A percentile compares a stretch with the other conserved stretches of the same genome.
phyloP scores from a whole-genome alignment of 2,888 invertebrate species.

The Ephialtes manifestator region DNA sequence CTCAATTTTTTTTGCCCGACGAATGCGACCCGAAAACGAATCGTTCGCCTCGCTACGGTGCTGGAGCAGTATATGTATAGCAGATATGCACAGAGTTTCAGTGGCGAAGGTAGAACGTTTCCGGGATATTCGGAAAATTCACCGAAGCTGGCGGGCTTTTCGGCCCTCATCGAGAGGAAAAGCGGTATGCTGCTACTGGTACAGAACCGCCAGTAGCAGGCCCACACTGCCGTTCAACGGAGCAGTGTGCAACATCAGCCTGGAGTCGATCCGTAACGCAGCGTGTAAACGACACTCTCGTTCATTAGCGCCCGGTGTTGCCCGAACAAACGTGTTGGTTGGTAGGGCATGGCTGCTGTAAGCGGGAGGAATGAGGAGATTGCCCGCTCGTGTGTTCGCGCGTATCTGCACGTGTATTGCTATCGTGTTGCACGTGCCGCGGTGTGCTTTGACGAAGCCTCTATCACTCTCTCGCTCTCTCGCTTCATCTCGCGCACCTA shows the following conservation, averaged over 20 bases:
- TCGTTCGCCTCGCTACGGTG: slow-evolving; percentile 17
- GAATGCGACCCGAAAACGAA: slow-evolving; percentile 42
- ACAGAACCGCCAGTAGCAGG: slow-evolving; percentile 1
- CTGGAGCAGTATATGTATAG: neutral
- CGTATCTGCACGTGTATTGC: slow-evolving; percentile 46
- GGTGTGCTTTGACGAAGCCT: slow-evolving; percentile 54
- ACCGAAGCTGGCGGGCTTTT: slow-evolving; percentile 37
- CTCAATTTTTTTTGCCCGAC: slow-evolving; percentile 6
- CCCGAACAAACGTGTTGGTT: slow-evolving; percentile 62
- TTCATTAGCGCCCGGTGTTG: slow-evolving; percentile 80
- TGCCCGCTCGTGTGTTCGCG: slow-evolving; percentile 50
- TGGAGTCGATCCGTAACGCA: slow-evolving; percentile 58
- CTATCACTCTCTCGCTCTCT: slow-evolving; percentile 23
- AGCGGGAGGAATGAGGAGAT: slow-evolving; percentile 29
- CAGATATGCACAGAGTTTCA: neutral
- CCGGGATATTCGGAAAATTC: slow-evolving; percentile 59
- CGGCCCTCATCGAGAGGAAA: slow-evolving; percentile 33
- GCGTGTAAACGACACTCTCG: slow-evolving; percentile 79
- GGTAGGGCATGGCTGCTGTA: neutral
- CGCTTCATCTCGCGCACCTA: neutral
- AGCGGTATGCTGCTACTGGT: slow-evolving; percentile 11
- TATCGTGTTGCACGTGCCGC: slow-evolving; percentile 35
- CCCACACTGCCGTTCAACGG: slow-evolving; percentile 51
- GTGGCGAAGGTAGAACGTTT: slow-evolving; percentile 13
- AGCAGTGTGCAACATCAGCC: slow-evolving; percentile 14